These are phyloP conservation scores for Zaprionus lineosus DNA, from an alignment of 2,888 invertebrate genomes.

Conservation along the genomic window DNA sequence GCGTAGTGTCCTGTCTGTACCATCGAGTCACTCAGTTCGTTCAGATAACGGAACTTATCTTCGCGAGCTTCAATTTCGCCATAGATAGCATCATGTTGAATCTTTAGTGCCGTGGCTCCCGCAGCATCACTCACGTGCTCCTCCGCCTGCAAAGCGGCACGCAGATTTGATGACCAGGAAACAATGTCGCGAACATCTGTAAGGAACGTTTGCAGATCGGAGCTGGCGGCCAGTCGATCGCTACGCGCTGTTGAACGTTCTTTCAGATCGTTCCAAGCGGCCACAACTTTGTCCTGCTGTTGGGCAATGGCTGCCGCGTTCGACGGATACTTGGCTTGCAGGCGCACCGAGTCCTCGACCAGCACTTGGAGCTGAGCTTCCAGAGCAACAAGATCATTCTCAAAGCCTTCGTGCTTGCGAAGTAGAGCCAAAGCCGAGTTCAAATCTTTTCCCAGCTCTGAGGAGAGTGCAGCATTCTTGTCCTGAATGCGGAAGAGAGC, in stretches of 20 bases:
- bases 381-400: slow-evolving; percentile 95
- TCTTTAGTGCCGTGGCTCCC: slow-evolving; percentile 90
- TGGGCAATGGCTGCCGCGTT: slow-evolving; percentile 95
- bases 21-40: slow-evolving; percentile 91
- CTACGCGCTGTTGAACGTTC: slow-evolving; percentile 91
- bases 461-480: slow-evolving; percentile 92
- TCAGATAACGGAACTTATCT: slow-evolving; percentile 89
- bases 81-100: slow-evolving; percentile 91
- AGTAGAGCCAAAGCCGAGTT: slow-evolving; percentile 92
- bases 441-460: slow-evolving; percentile 91
- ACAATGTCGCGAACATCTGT: slow-evolving; percentile 93
- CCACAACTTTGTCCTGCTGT: slow-evolving; percentile 92
- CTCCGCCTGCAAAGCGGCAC: slow-evolving; percentile 90
- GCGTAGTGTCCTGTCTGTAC: slow-evolving; percentile 93
- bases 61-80: slow-evolving; percentile 95
- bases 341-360: slow-evolving; percentile 94
- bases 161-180: slow-evolving; percentile 92
- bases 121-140: slow-evolving; percentile 92
- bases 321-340: slow-evolving; percentile 94
- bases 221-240: slow-evolving; percentile 92
- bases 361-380: slow-evolving; percentile 95
- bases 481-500: slow-evolving; percentile 94
- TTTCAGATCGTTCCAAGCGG: slow-evolving; percentile 94
- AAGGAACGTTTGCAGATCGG: slow-evolving; percentile 94
- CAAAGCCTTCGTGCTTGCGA: slow-evolving; percentile 94